Percentiles rank a stretch among this genome's conserved stretches.
These are phyloP conservation scores for Chloroceryle inda DNA, from an alignment of 2,797 vertebrate genomes.

Conservation along the genomic window DNA sequence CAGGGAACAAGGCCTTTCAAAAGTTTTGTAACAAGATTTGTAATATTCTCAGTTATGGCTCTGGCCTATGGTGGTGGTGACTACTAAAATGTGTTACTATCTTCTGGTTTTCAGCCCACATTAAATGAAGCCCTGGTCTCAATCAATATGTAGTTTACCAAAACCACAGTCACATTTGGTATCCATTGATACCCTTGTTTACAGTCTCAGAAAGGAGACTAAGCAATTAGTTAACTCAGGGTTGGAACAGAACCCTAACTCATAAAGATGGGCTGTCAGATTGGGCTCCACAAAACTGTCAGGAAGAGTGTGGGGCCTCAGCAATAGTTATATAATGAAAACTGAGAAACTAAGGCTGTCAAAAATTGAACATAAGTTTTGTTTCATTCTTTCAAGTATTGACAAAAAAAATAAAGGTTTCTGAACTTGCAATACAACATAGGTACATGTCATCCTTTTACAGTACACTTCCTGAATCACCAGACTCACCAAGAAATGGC, in stretches of 20 bases:
- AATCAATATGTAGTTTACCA: constrained; percentile 9
- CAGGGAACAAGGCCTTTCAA: not conserved
- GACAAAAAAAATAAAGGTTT: not conserved
- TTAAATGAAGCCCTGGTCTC: not conserved
- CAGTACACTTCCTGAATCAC: not conserved
- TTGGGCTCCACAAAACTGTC: not conserved
- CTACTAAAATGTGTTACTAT: not conserved
- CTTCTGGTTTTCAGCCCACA: not conserved
- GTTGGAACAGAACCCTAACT: constrained; percentile 9
- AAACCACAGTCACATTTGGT: constrained; percentile 61
- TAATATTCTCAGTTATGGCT: not conserved
- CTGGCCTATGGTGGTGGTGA: not conserved
- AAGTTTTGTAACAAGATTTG: not conserved
- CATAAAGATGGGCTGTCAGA: constrained; percentile 18
- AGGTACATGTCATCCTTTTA: not conserved
- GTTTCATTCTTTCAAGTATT: not conserved
- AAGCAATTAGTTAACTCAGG: constrained; percentile 5
- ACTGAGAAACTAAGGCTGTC: not conserved
- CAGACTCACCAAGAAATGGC: not conserved
- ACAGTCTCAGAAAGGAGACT: not conserved
- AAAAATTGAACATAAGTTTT: not conserved
- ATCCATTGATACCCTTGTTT: constrained; percentile 48
- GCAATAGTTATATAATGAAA: not conserved
- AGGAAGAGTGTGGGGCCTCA: not conserved
- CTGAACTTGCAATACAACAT: not conserved